Base-by-base conservation (phyloP, 2,888 invertebrate genomes). In the Leptura quadrifasciata region DNA sequence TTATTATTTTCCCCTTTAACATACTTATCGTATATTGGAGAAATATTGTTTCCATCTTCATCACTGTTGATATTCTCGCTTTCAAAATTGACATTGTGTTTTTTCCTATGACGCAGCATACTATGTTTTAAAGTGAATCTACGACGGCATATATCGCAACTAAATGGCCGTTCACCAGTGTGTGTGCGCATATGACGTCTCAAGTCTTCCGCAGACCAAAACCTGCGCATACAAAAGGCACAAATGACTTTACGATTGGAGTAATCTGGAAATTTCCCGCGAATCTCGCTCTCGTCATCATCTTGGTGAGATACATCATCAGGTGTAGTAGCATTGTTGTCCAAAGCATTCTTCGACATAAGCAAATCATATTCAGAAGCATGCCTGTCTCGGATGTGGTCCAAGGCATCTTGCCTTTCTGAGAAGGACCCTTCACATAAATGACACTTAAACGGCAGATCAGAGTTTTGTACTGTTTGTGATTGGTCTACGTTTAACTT, bases 161-260 rank as follows among this genome's bases (percentile, higher is more conserved):
- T 95, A 88, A 97, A 98, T 0, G 97, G 97, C 0, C 97, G 90
- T 87, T 97, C 97, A 0, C 97, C 97, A 0, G 96, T 96, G 88
- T 98, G 98, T 0, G 97, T 97, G 20, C 97, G 91, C 96, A 98
- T 97, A 89, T 98, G 98, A 0, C 97, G 93, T 0, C 97, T 92
- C 5, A 98, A 90, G 88, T 98, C 98, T 88, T 98, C 97, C 0
- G 97, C 96, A 0, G 97, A 97, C 97, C 97, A 97, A 90, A 98
- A 98, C 63, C 97, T 94, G 77, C 97, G 94, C 87, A 97, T 92
- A 88, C 98, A 98, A 86, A 98, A 96, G 0, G 97, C 97, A 88
- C 98, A 97, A 74, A 96, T 95, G 6, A 95, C 96, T 91, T 96
- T 96, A 85, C 96, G 92, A 85, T 96, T 96, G 75, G 95, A 95